Evolutionary conservation across 1,140 invertebrate genomes (phyloP).

Genomic region (Drosophila melanica): DNA sequence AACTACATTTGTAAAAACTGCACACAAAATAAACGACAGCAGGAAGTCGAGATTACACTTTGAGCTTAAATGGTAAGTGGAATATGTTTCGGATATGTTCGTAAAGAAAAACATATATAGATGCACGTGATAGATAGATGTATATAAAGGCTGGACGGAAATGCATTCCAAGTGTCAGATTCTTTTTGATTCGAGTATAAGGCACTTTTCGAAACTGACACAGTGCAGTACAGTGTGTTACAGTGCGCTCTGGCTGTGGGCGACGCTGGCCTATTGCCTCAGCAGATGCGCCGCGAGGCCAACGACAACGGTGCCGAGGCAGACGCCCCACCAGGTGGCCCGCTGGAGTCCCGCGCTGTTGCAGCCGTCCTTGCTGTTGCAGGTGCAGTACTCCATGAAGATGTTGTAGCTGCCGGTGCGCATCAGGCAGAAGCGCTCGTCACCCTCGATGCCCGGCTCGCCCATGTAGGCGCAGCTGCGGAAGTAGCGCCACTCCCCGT

Average conservation of each 20-base stretch:
- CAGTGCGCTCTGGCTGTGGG: slow-evolving; percentile 17
- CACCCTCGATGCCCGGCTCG: slow-evolving; percentile 94
- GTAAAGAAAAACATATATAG: background rate
- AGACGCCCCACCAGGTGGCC: slow-evolving; percentile 88
- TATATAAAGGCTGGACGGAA: slow-evolving; percentile 49
- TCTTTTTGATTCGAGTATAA: slow-evolving; percentile 50
- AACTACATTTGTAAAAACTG: slow-evolving; percentile 38
- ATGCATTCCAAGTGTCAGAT: slow-evolving; percentile 49
- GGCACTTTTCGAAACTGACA: slow-evolving; percentile 56
- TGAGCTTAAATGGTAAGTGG: slow-evolving; percentile 31
- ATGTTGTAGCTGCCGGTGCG: slow-evolving; percentile 96
- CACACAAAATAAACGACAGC: slow-evolving; percentile 24
- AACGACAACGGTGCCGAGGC: slow-evolving; percentile 97
- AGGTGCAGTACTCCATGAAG: slow-evolving; percentile 96
- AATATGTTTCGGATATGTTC: slow-evolving; percentile 23
- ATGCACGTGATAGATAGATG: background rate
- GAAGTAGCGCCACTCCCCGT: slow-evolving; percentile 95
- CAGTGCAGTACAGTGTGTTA: background rate
- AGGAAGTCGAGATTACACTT: slow-evolving; percentile 32
- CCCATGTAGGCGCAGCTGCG: slow-evolving; percentile 95
- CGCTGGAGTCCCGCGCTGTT: slow-evolving; percentile 86
- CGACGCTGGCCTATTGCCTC: slow-evolving; percentile 37
- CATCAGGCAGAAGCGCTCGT: slow-evolving; percentile 96
- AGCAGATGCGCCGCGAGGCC: slow-evolving; percentile 90
- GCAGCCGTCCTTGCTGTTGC: slow-evolving; percentile 96